Evolutionary conservation across 2,113 vertebrate genomes (phyloP).

Genomic region (Scophthalmus maximus): DNA sequence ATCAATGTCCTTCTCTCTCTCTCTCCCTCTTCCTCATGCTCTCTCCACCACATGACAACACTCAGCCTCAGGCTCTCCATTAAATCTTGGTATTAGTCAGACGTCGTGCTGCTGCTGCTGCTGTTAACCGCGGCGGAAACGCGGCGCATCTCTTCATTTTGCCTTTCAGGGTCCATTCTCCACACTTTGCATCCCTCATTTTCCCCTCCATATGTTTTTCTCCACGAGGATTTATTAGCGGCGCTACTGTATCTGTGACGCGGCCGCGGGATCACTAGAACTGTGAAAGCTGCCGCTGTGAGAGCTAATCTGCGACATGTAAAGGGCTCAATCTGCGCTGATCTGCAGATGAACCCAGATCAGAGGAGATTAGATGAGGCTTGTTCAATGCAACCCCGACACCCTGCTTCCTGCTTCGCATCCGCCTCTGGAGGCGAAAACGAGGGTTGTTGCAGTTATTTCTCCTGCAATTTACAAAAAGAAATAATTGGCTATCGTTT

Average conservation of each 20-base stretch:
- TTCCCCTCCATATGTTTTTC: conserved; percentile 45
- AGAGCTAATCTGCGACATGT: conserved; percentile 60
- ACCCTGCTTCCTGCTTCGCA: background rate
- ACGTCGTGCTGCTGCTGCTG: no score
- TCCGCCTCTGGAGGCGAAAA: conserved; percentile 12
- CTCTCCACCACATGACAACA: no score
- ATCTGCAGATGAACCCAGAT: conserved; percentile 64
- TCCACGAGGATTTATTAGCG: conserved; percentile 40
- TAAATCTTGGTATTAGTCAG: no score
- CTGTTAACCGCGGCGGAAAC: no score
- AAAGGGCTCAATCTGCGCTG: conserved; percentile 61
- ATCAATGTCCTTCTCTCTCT: no score
- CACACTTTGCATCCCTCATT: conserved; percentile 41
- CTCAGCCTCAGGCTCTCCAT: no score
- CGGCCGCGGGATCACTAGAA: conserved; percentile 29
- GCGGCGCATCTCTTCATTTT: conserved; percentile 54
- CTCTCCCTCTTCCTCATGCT: no score
- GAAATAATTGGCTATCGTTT: background rate
- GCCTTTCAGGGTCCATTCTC: conserved; percentile 52
- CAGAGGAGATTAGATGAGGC: conserved; percentile 60
- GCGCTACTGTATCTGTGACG: conserved; percentile 28
- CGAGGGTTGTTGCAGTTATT: conserved; percentile 7
- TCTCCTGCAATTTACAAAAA: background rate
- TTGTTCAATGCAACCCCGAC: conserved; percentile 21
- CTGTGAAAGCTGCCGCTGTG: conserved; percentile 35